Base-by-base conservation (phyloP, 2,113 vertebrate genomes). In the Callospermophilus lateralis region DNA sequence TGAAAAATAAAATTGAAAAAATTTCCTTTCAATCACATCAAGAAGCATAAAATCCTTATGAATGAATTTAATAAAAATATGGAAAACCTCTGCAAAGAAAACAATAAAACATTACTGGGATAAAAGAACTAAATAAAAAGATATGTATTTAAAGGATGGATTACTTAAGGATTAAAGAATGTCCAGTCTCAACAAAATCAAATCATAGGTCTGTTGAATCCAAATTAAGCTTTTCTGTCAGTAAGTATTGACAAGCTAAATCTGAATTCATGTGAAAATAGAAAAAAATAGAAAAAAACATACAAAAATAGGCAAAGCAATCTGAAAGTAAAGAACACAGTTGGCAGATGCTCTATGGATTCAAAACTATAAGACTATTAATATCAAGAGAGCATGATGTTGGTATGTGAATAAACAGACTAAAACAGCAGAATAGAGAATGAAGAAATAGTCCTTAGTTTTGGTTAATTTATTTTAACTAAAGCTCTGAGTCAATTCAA, bases 401-500 rank as follows among this genome's bases (percentile, higher is more conserved):
- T 32, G 65, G 30, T 37, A 80, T 28, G 22, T 92, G 20, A 73
- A 48, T 28, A 37, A 88, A 72, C 8, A 78, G 39, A 63, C 79
- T 28, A 78, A 1, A 16, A 2, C 13, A 26, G 4, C 32, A 48
- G 34, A 65, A 63, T 30, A 73, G 45, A 63, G 72, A 84, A 89
- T 73, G 13, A 4, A 48, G 48, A 80, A 78, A 74, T 2, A 72
- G 13, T 37, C 24, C 32, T 78, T 51, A 45, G 15, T 53, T n/a
- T 45, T 42, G 16, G 34, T 51, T 48, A 96, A 28, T n/a, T 91
- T 24, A 65, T 37, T 94, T 88, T 94, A 94, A 70, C 4, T n/a
- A 68, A 96, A 13, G 6, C 11, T 86, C 15, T 55, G 67, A 34
- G 3, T 45, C 78, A 78, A 78, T 65, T 78, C 37, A 37, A 17